phyloP scores from a whole-genome alignment of 2,113 vertebrate species.

The Orthonyx spaldingii region DNA sequence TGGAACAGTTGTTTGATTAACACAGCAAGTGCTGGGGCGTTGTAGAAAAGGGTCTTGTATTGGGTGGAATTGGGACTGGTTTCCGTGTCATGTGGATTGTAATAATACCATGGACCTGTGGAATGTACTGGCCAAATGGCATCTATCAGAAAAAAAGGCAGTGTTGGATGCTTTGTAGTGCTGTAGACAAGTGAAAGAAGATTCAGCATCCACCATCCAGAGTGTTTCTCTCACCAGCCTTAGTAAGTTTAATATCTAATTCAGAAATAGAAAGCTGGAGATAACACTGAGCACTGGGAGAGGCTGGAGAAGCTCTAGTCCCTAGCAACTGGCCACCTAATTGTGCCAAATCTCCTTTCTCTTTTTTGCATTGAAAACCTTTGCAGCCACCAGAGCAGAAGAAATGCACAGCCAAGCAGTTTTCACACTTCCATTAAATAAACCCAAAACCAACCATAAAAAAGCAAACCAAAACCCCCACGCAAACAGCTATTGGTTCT shows the following conservation, averaged over 20 bases:
- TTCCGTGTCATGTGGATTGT: not conserved
- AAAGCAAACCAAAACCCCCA: not conserved
- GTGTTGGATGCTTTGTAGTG: not conserved
- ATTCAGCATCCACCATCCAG: not conserved
- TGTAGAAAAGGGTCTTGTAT: not conserved
- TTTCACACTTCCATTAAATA: not conserved
- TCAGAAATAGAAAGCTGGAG: not conserved
- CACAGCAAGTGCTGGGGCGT: not conserved
- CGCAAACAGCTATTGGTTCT: not conserved
- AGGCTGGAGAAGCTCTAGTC: not conserved
- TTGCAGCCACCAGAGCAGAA: not conserved
- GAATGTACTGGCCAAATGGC: not conserved
- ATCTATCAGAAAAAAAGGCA: not conserved
- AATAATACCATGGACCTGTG: not conserved
- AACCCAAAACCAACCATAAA: not conserved
- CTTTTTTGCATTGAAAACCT: not conserved
- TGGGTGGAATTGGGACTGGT: not conserved
- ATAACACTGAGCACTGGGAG: not conserved
- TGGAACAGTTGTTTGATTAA: not conserved
- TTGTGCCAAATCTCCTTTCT: not conserved
- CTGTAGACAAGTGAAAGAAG: not conserved
- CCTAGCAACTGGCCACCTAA: not conserved
- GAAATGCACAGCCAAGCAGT: not conserved
- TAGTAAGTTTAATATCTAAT: not conserved
- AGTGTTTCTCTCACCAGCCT: not conserved